phyloP scores from a whole-genome alignment of 30 jellyfish, hydroid and myxozoan species.

The Catostylus mosaicus region DNA sequence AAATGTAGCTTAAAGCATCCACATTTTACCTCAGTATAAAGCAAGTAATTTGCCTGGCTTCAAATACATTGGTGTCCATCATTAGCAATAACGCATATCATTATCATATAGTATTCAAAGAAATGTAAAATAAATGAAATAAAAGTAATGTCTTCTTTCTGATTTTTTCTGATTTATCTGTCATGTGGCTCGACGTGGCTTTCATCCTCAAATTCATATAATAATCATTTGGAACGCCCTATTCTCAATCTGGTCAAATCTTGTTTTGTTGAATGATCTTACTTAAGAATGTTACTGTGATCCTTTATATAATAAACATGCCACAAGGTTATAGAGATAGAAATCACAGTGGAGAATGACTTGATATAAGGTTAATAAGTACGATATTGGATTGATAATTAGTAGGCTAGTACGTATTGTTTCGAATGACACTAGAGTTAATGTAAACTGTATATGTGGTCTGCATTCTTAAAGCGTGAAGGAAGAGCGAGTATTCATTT shows the following conservation, averaged over 20 bases:
- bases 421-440: not conserved
- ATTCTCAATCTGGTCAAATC: not conserved
- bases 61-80: not conserved
- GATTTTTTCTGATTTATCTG: too few relatives aligned
- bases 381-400: conserved; percentile 9
- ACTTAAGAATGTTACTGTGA: not conserved
- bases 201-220: too few relatives aligned
- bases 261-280: not conserved
- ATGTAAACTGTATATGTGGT: not conserved
- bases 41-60: not conserved
- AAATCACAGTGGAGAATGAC: not conserved
- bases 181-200: too few relatives aligned
- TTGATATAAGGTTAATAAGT: not conserved
- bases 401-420: not conserved
- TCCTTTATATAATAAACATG: not conserved
- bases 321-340: not conserved
- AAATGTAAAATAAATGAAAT: too few relatives aligned
- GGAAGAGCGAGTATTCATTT: conserved; percentile 17
- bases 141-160: too few relatives aligned
- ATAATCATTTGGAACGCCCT: conserved; percentile 8
- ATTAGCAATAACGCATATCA: not conserved
- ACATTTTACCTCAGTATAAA: not conserved
- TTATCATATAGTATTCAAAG: too few relatives aligned
- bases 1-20: too few relatives aligned
- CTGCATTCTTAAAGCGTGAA: not conserved